Percentiles rank a stretch among this genome's conserved stretches.
Conservation (phyloP, 2,888 invertebrate genomes). For the Acleris holmiana region DNA sequence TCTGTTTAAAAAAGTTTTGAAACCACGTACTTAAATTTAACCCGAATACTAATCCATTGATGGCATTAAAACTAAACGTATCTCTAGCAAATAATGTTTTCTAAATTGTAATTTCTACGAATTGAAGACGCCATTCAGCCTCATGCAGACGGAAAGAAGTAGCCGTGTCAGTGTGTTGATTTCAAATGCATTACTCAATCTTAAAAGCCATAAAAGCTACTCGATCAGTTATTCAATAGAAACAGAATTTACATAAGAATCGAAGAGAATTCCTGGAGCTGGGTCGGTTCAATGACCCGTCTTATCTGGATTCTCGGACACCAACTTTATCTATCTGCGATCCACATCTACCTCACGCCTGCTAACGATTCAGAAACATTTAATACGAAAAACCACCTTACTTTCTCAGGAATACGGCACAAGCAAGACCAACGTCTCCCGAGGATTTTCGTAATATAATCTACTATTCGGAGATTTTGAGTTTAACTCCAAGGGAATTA, state of each 20-base stretch:
- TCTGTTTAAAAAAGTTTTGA: not conserved
- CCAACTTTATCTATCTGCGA: constrained; percentile 68
- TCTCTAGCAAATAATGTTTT: too few species aligned
- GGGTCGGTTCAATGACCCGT: constrained; percentile 63
- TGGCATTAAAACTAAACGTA: too few species aligned
- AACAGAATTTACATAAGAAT: constrained; percentile 61
- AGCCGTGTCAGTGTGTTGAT: too few species aligned
- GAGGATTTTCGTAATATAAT: constrained; percentile 40
- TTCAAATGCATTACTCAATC: too few species aligned
- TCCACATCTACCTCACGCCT: constrained; percentile 63
- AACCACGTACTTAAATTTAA: too few species aligned
- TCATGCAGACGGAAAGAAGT: too few species aligned
- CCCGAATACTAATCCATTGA: too few species aligned
- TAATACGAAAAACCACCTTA: constrained; percentile 58
- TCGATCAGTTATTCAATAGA: constrained; percentile 54
- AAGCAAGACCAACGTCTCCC: constrained; percentile 43
- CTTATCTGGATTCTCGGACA: constrained; percentile 77
- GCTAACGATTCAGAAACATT: constrained; percentile 60
- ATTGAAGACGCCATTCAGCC: too few species aligned
- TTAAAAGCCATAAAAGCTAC: constrained; percentile 1
- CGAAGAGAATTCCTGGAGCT: constrained; percentile 53
- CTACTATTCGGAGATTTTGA: constrained; percentile 4
- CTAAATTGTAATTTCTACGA: too few species aligned
- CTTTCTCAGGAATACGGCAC: constrained; percentile 51
- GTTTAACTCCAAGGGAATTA: constrained; percentile 44